Base-by-base conservation (phyloP, 2,113 vertebrate genomes). In the Aspidoscelis tigris region DNA sequence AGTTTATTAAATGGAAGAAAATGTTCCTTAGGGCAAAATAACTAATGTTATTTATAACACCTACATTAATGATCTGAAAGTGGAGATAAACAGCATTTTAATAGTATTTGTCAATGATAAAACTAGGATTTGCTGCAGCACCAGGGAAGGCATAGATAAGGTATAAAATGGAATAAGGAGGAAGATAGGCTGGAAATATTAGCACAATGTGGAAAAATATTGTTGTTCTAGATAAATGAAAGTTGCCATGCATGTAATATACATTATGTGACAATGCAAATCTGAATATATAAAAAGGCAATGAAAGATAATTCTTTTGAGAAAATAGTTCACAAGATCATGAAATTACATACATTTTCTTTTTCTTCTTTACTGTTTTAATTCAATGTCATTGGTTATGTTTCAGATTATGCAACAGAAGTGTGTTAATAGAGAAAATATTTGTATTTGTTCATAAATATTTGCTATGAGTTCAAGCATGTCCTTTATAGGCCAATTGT, bases 61-160 rank as follows among this genome's bases (percentile, higher is more conserved):
- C 39, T 64, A 84, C 69, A 69, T 22, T 50, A 84, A 78, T 72
- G 53, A 72, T 78, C 53, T 78, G 68, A 43, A 78, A 47, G 58
- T 72, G 11, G 55, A 84, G 68, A 78, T 84, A 61, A 72, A 84
- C 41, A 72, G 41, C 50, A 71, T 78, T 84, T 72, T 72, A 72
- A 84, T 84, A 50, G 43, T 41, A 64, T 78, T 84, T 72, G 39
- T 69, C 24, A 47, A 10, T 84, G 53, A 78, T 78, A 78, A 78
- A 76, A 69, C 68, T 50, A 43, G 41, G 55, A 84, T 78, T 39
- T 72, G 41, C 43, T 72, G 26, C 39, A 72, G 64, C 41, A 71
- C 41, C 39, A 44, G 53, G 53, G 53, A 61, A 26, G 47, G 50
- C 16, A 5, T 39, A 77, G 41, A 84, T 71, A 78, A 72, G 53